Base-by-base conservation (phyloP, 2,797 vertebrate species). In the Neomorphus geoffroyi region DNA sequence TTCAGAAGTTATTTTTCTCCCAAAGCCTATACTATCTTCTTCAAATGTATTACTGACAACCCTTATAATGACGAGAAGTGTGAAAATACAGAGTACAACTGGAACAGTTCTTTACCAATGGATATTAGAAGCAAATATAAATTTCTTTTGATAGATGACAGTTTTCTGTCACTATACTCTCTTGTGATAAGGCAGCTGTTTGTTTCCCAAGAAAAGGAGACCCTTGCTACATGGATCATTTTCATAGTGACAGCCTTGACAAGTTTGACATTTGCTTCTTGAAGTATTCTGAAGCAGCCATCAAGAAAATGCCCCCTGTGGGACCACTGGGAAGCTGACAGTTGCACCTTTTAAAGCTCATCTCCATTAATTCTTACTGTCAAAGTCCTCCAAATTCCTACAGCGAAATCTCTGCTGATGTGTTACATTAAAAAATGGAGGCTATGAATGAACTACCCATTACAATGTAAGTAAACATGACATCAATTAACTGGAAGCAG, bases 191-290 rank as follows among this genome's bases (percentile, higher is more conserved):
- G 96, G 97, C 97, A 98, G 98, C 96, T 98, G 97, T 97, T 98
- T 98, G 91, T 95, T 98, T 97, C 97, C 95, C 93, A 96, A 83
- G 93, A 95, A 98, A 98, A 97, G 96, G 84, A 97, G 98, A 98
- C 96, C 97, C 96, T 92, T 90, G 96, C 94, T 98, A 96, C 97
- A 98, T 85, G 97, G 98, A 98, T 98, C 97, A 97, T 97, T 98
- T 98, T 98, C 97, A 97, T 93, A 97, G 96, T 97, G 97, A 98
- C 98, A 98, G 97, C 41, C 95, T 95, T 94, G 98, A 98, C 98
- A 98, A 97, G 97, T 96, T 33, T 98, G 98, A 98, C 98, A 98
- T 98, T 98, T 98, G 88, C 97, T 98, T 98, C 95, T 87, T 89
- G 93, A 98, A 97, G 96, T 93, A 96, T 96, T 98, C 96, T 96